A percentile compares a stretch with the other conserved stretches of the same genome.
Evolutionary conservation across 2,113 vertebrate genomes (phyloP).

Genomic region (Oxyura jamaicensis): DNA sequence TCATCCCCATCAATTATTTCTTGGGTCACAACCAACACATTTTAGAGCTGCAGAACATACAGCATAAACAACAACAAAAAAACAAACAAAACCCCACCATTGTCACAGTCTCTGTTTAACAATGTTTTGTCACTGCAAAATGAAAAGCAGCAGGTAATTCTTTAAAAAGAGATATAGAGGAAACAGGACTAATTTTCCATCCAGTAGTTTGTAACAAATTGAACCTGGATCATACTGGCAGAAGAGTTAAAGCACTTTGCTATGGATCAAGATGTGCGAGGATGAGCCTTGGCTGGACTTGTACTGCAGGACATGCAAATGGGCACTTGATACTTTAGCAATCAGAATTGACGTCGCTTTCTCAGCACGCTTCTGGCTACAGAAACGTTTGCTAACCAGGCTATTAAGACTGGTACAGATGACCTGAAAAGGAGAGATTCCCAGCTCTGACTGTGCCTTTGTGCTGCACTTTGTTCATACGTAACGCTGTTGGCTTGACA

Average conservation of each 20-base stretch:
- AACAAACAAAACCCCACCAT: neutral
- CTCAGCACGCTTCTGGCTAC: constrained; percentile 5
- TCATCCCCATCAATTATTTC: constrained; percentile 25
- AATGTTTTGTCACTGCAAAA: constrained; percentile 18
- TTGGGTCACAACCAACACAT: constrained; percentile 32
- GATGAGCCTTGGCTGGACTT: neutral
- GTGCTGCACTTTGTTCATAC: neutral
- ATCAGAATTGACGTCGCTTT: neutral
- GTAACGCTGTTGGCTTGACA: neutral
- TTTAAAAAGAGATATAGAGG: neutral
- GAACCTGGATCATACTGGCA: neutral
- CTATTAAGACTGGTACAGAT: neutral
- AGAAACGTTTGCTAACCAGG: neutral
- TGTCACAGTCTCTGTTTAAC: neutral
- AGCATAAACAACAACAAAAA: neutral
- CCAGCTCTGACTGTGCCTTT: neutral
- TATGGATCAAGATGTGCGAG: neutral
- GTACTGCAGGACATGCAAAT: neutral
- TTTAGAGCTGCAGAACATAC: neutral
- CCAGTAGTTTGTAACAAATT: neutral
- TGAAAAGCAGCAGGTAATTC: constrained; percentile 33
- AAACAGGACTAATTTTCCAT: neutral
- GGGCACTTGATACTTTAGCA: neutral
- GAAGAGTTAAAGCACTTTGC: neutral
- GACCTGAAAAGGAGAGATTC: neutral